Evolutionary conservation across 23 tunicate genomes (phyloP).

Genomic region (Ciona savignyi): DNA sequence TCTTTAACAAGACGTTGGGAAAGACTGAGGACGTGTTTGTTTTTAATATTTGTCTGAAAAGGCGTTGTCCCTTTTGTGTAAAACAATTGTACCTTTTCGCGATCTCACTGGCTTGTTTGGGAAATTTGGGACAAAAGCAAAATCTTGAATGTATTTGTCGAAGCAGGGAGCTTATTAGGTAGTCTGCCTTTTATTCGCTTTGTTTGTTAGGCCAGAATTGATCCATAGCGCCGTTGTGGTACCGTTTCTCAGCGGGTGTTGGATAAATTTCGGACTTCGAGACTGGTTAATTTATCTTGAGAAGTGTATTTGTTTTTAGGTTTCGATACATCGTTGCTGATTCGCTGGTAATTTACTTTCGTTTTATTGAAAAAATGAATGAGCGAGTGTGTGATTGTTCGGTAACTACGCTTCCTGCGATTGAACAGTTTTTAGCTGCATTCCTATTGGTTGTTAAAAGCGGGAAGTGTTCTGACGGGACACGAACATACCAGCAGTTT

Average conservation of each 20-base stretch:
- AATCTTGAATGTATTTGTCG: not conserved
- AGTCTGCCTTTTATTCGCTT: not conserved
- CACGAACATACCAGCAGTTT: not conserved
- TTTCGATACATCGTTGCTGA: too few species aligned
- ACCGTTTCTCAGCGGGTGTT: not conserved
- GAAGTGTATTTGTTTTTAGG: too few species aligned
- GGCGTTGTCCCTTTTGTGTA: constrained; percentile 5
- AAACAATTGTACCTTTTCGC: constrained; percentile 14
- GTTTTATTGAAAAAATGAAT: not conserved
- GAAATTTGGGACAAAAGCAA: constrained; percentile 1
- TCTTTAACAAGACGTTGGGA: not conserved
- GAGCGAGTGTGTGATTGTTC: not conserved
- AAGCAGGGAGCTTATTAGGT: not conserved
- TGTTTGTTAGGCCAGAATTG: not conserved
- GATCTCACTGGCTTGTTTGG: constrained; percentile 17
- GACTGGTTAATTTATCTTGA: too few species aligned
- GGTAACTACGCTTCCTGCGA: not conserved
- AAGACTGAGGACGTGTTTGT: not conserved
- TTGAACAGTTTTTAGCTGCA: not conserved
- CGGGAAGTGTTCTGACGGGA: not conserved
- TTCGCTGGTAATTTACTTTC: not conserved
- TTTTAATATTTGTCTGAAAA: constrained; percentile 15
- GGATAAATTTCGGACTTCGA: too few species aligned
- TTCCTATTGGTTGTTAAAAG: not conserved
- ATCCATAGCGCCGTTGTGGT: not conserved